phyloP scores from a whole-genome alignment of 1,140 invertebrate genomes.

The Plectrocnemia conspersa region DNA sequence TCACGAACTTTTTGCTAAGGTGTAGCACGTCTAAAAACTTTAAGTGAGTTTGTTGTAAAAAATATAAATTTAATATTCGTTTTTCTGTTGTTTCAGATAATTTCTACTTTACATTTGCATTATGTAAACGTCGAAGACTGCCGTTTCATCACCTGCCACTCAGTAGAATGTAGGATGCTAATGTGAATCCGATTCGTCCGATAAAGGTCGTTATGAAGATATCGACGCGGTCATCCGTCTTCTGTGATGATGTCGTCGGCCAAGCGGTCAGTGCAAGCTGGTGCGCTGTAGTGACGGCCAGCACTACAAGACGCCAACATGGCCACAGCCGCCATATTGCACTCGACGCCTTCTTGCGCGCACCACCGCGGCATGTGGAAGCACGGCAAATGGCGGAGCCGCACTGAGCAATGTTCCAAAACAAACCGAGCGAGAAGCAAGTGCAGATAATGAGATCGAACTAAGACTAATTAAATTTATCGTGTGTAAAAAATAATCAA shows the following conservation, averaged over 20 bases:
- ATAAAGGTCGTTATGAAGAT: conserved; percentile 41
- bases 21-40: too few species aligned
- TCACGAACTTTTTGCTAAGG: too few species aligned
- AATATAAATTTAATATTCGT: too few species aligned
- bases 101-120: too few species aligned
- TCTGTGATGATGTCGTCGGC: conserved; percentile 49
- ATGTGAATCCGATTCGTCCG: conserved; percentile 31
- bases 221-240: conserved; percentile 47
- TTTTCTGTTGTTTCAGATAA: too few species aligned
- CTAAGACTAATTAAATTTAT: background rate
- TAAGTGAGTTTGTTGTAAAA: too few species aligned
- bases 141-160: too few species aligned
- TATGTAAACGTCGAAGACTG: too few species aligned
- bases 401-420: background rate
- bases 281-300: conserved; percentile 40
- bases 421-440: background rate
- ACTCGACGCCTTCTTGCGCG: background rate
- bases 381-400: conserved; percentile 19
- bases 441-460: conserved; percentile 6
- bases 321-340: conserved; percentile 40
- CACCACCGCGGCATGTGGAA: conserved; percentile 11
- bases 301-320: conserved; percentile 42
- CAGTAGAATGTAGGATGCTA: too few species aligned
- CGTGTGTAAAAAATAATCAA: background rate
- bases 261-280: conserved; percentile 46